Evolutionary conservation across 1,140 invertebrate species (phyloP), one percentile per base, ranked within the genome.

Genomic region (Mamestra configurata): DNA sequence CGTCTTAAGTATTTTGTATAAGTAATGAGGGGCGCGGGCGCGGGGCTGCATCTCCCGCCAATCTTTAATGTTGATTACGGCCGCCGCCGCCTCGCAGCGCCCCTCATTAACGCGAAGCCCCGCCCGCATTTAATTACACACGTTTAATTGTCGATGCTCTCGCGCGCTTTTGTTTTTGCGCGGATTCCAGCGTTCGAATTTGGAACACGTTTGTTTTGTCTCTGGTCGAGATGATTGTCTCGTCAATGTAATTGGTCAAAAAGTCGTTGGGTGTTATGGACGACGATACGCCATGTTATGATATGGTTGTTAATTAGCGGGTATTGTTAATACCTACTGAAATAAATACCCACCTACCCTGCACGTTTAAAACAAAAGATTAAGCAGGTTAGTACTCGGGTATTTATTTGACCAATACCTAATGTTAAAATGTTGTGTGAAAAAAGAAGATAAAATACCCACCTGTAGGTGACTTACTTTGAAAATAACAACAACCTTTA

Each of bases 1-100:
- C 92, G 92, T 93, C 93, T 94, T 94, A 94, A 93, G 91, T 93
- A 94, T 94, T 94, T 94, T 94, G 92, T 94, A 94, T 94, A 94
- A 94, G 93, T 94, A 94, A 94, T 94, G 93, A 94, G 92, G 88
- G 92, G 86, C 83, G 88, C 83, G 91, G 86, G 88, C 82, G 89
- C 78, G 84, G 77, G 83, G 72, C 82, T 85, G 89, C 93, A 94
- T 94, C 93, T 94, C 93, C 91, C 93, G 93, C 93, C 93, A 94
- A 94, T 94, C 93, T 94, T 94, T 93, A 93, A 93, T 94, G 93
- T 90, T 94, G 91, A 94, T 94, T 92, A 90, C 90, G 86, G 83
- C 88, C 87, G 90, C 91, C 86, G 92, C 92, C 91, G 92, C 92
- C 92, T 92, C 88, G 85, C 85, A 83, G 90, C 88, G 90, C 84